A percentile compares a stretch with the other conserved stretches of the same genome.
Conservation (phyloP, 2,888 invertebrate genomes). For the Penaeus monodon region DNA sequence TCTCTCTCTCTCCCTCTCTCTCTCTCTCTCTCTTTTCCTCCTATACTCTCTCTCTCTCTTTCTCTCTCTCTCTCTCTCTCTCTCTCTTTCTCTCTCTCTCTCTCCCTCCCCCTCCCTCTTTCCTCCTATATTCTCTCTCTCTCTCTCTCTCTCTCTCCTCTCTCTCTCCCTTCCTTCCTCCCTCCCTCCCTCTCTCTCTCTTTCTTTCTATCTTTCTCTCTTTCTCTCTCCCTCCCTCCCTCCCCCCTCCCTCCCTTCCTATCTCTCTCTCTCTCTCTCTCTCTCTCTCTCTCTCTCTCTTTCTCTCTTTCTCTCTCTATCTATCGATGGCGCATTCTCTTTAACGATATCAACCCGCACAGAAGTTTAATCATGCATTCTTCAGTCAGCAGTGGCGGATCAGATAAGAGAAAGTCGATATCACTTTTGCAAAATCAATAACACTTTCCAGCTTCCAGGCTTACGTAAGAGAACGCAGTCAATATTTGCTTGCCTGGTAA, state of each 20-base stretch:
- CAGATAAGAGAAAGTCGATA: too few relatives aligned
- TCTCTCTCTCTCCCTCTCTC: not conserved
- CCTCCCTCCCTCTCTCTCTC: too few relatives aligned
- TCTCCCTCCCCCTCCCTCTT: slow-evolving; percentile 11
- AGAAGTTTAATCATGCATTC: too few relatives aligned
- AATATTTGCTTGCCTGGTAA: too few relatives aligned
- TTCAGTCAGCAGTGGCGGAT: too few relatives aligned
- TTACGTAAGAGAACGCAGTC: too few relatives aligned
- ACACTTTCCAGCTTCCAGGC: too few relatives aligned
- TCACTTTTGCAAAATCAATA: too few relatives aligned
- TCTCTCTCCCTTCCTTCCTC: not conserved
- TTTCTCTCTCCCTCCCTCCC: too few relatives aligned
- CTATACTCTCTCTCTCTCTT: not conserved
- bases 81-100: not conserved
- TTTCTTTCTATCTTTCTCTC: too few relatives aligned
- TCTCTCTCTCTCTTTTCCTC: not conserved
- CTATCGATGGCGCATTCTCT: too few relatives aligned
- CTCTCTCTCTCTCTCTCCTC: not conserved
- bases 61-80: not conserved
- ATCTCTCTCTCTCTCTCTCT: not conserved
- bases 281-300: slow-evolving; percentile 11
- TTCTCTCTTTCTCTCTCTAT: not conserved
- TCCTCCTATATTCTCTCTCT: not conserved
- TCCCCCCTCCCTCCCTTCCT: not conserved
- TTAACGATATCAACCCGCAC: too few relatives aligned